Conservation (phyloP, 2,888 invertebrate species). For the Drosophila ezoana region DNA sequence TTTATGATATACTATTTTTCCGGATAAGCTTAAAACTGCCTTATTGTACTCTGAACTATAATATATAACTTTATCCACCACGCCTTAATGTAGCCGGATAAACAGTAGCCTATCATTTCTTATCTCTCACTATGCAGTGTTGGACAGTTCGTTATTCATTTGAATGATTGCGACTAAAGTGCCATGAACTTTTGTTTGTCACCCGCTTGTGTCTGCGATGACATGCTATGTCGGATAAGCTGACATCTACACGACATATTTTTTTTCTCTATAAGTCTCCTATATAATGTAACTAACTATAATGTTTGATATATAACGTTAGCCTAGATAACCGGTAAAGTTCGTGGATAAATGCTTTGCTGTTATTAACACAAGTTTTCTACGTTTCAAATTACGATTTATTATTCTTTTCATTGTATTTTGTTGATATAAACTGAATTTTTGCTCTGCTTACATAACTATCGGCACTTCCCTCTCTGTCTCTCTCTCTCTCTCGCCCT, state of each 20-base stretch:
- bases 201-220: neutral
- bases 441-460: constrained; percentile 2
- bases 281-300: neutral
- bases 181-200: neutral
- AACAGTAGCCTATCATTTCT: neutral
- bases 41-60: too few relatives aligned
- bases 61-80: too few relatives aligned
- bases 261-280: too few relatives aligned
- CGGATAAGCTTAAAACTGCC: too few relatives aligned
- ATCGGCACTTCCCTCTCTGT: neutral
- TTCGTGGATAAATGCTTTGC: neutral
- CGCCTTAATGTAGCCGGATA: too few relatives aligned
- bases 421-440: neutral
- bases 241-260: neutral
- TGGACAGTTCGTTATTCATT: neutral
- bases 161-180: neutral
- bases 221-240: neutral
- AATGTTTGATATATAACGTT: neutral
- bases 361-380: too few relatives aligned
- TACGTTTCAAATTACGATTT: neutral
- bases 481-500: neutral
- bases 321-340: neutral
- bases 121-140: neutral
- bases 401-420: neutral
- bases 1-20: too few relatives aligned